Conservation (phyloP, 2,888 invertebrate genomes). For the Drosophila gaucha region DNA sequence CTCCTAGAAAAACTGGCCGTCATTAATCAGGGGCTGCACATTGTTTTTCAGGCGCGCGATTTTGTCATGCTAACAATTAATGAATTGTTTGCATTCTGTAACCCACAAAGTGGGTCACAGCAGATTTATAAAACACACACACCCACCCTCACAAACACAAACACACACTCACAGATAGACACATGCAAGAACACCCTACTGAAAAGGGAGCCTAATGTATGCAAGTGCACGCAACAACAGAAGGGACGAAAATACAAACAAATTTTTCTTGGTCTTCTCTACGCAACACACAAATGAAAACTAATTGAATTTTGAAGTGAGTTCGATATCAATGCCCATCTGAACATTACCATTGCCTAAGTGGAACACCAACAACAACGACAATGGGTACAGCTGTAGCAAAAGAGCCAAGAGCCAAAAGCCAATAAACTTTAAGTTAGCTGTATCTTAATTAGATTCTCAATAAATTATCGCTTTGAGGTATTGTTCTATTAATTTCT, state of each 20-base stretch:
- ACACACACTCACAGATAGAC: background rate
- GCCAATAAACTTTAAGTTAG: slow-evolving; percentile 34
- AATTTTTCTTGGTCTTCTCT: slow-evolving; percentile 38
- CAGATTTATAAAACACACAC: slow-evolving; percentile 32
- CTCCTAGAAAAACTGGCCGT: background rate
- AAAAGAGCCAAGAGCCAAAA: slow-evolving; percentile 11
- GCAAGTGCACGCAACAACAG: slow-evolving; percentile 51
- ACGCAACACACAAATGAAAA: slow-evolving; percentile 28
- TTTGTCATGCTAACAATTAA: slow-evolving; percentile 50
- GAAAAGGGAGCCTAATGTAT: slow-evolving; percentile 48
- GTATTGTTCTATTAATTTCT: background rate
- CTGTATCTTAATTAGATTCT: slow-evolving; percentile 13
- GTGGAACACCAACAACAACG: slow-evolving; percentile 11
- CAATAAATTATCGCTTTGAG: background rate
- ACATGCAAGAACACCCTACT: slow-evolving; percentile 2
- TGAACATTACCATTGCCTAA: slow-evolving; percentile 11
- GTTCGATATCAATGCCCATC: slow-evolving; percentile 28
- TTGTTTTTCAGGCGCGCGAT: slow-evolving; percentile 35
- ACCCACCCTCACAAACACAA: background rate
- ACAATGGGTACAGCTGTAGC: background rate
- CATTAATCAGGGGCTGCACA: slow-evolving; percentile 49
- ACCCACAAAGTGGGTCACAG: slow-evolving; percentile 50
- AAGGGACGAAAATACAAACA: slow-evolving; percentile 31
- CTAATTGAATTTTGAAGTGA: slow-evolving; percentile 61
- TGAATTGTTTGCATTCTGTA: slow-evolving; percentile 46